phyloP scores from a whole-genome alignment of 1,140 invertebrate genomes.

The Agraylea sexmaculata region DNA sequence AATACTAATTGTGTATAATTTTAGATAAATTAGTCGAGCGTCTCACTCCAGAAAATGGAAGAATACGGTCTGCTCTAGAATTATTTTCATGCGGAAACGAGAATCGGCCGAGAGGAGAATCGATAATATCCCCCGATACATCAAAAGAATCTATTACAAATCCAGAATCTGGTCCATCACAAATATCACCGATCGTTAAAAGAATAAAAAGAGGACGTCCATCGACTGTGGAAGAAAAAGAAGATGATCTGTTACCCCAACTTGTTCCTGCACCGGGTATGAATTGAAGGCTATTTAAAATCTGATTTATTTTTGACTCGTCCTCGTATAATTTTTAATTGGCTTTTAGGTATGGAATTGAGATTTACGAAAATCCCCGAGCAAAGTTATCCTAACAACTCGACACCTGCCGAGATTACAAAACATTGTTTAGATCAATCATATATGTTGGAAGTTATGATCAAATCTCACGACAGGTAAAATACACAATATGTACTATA shows the following conservation, averaged over 20 bases:
- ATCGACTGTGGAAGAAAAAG: constrained; percentile 45
- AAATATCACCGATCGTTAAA: constrained; percentile 12
- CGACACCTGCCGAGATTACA: constrained; percentile 73
- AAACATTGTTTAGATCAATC: constrained; percentile 75
- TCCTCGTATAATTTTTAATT: background rate
- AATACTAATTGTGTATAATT: constrained; percentile 12
- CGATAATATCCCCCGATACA: constrained; percentile 18
- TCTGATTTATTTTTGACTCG: background rate
- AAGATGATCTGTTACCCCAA: constrained; percentile 67
- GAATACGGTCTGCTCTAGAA: constrained; percentile 59
- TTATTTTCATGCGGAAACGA: constrained; percentile 50
- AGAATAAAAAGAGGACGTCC: constrained; percentile 25
- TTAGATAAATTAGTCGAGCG: constrained; percentile 35
- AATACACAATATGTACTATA: constrained; percentile 7
- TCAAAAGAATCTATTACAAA: constrained; percentile 3
- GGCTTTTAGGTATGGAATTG: constrained; percentile 57
- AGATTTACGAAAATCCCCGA: constrained; percentile 66
- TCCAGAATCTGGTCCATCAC: constrained; percentile 6
- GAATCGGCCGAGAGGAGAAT: constrained; percentile 45
- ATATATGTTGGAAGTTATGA: constrained; percentile 57
- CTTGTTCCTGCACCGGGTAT: constrained; percentile 56
- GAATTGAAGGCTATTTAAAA: background rate
- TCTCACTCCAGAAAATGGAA: constrained; percentile 49
- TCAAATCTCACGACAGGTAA: constrained; percentile 52
- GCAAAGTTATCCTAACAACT: constrained; percentile 64